These are phyloP conservation scores for Ecliptopera silaceata DNA, from an alignment of 2,888 invertebrate genomes.

Conservation along the genomic window DNA sequence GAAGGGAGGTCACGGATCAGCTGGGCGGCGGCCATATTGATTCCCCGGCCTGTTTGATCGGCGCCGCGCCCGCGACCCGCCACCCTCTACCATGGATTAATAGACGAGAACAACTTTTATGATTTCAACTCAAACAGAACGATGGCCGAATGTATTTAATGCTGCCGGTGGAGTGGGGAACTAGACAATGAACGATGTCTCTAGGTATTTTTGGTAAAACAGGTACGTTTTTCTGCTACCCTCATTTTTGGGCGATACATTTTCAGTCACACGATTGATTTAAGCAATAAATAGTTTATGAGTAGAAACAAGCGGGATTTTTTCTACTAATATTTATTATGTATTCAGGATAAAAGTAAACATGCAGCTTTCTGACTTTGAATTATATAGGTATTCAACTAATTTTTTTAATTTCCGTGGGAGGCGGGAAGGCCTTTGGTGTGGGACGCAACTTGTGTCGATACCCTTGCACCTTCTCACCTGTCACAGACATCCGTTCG, in stretches of 20 bases:
- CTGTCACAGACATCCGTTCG: too few species aligned
- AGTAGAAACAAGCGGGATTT: background rate
- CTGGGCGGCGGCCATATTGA: slow-evolving; percentile 83
- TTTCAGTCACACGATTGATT: slow-evolving; percentile 5
- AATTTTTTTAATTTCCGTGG: too few species aligned
- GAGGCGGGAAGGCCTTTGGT: too few species aligned
- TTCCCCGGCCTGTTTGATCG: slow-evolving; percentile 82
- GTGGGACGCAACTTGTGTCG: too few species aligned
- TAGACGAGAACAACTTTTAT: slow-evolving; percentile 82
- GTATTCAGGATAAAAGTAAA: background rate
- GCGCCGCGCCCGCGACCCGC: slow-evolving; percentile 64
- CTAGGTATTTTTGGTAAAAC: slow-evolving; percentile 11
- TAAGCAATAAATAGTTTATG: slow-evolving; percentile 9
- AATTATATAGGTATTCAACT: too few species aligned
- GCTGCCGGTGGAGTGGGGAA: slow-evolving; percentile 45
- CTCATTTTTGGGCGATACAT: background rate
- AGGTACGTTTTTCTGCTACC: slow-evolving; percentile 3
- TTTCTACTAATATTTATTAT: background rate
- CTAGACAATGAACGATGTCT: slow-evolving; percentile 30
- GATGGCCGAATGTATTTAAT: slow-evolving; percentile 55
- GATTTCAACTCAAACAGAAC: slow-evolving; percentile 79
- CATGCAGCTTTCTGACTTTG: too few species aligned
- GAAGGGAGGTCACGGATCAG: slow-evolving; percentile 80
- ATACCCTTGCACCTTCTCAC: too few species aligned
- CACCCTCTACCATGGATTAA: slow-evolving; percentile 69